phyloP scores from a whole-genome alignment of 2,797 vertebrate genomes.

The Aulostomus chinensis region DNA sequence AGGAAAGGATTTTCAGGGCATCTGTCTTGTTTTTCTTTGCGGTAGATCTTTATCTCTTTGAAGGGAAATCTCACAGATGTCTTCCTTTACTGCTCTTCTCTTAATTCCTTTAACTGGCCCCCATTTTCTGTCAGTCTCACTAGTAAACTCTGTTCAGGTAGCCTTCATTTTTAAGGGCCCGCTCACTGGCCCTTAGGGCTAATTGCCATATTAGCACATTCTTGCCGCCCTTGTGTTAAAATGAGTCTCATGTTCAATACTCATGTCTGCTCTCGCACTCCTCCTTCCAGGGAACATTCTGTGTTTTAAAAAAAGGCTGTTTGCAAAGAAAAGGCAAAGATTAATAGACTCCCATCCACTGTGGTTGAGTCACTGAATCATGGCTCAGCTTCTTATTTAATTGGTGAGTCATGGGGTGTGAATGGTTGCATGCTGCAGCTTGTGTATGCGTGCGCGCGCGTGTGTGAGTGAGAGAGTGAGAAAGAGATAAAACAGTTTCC shows the following conservation, averaged over 20 bases:
- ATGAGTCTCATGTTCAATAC: constrained; percentile 19
- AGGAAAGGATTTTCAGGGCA: constrained; percentile 9
- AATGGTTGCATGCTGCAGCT: background rate
- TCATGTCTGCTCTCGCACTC: background rate
- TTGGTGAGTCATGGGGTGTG: constrained; percentile 37
- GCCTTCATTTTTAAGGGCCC: constrained; percentile 23
- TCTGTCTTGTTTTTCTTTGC: constrained; percentile 7
- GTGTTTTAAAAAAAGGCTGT: too few relatives aligned
- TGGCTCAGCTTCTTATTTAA: constrained; percentile 25
- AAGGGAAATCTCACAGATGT: constrained; percentile 12
- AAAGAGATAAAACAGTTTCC: background rate
- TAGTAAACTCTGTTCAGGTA: constrained; percentile 3
- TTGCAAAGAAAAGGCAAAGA: background rate
- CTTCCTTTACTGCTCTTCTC: constrained; percentile 3
- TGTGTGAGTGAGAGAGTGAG: constrained; percentile 1
- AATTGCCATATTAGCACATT: constrained; percentile 46
- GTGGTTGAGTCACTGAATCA: constrained; percentile 27
- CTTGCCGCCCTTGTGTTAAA: constrained; percentile 23
- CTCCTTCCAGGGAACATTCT: too few relatives aligned
- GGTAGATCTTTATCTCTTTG: background rate
- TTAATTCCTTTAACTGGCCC: constrained; percentile 6
- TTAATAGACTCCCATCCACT: background rate
- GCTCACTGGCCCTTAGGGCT: constrained; percentile 21
- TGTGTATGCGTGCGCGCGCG: constrained; percentile 10
- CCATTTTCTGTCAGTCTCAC: constrained; percentile 4